A percentile compares a stretch with the other conserved stretches of the same genome.
Conservation (phyloP, 2,113 vertebrate species). For the Rhea pennata region DNA sequence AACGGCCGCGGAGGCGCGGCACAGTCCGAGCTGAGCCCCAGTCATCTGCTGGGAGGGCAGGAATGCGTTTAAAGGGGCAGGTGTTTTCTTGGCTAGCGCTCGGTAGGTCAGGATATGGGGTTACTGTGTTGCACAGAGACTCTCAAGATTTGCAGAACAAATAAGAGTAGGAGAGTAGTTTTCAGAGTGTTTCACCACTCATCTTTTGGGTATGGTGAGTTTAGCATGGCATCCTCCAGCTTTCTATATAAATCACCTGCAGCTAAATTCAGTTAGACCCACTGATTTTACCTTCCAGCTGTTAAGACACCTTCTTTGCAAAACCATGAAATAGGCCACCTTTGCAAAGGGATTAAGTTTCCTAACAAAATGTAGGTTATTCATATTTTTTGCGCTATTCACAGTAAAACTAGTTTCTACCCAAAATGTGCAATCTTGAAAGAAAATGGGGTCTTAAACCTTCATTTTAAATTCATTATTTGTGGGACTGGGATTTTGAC, state of each 20-base stretch:
- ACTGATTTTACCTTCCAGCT: background rate
- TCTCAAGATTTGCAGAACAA: background rate
- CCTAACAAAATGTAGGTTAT: background rate
- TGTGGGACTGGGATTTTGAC: background rate
- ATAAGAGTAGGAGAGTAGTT: background rate
- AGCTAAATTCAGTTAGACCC: background rate
- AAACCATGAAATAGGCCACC: background rate
- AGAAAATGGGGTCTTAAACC: background rate
- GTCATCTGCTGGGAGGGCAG: accelerated
- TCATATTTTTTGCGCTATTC: background rate
- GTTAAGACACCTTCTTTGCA: background rate
- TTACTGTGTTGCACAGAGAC: accelerated
- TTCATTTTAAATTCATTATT: too few species aligned
- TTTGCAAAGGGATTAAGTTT: background rate
- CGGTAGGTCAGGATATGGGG: accelerated
- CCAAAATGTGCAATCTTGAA: background rate
- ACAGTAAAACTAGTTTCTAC: background rate
- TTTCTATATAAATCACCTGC: background rate
- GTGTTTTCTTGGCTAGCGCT: accelerated
- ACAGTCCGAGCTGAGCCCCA: accelerated
- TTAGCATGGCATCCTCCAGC: accelerated
- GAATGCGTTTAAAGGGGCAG: accelerated
- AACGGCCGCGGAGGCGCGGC: accelerated
- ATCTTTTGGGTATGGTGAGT: background rate
- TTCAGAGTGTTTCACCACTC: background rate